Evolutionary conservation across 35 echinoderm and acorn worm genomes (phyloP), one percentile per base, ranked within the genome.

Genomic region (Patiria miniata): DNA sequence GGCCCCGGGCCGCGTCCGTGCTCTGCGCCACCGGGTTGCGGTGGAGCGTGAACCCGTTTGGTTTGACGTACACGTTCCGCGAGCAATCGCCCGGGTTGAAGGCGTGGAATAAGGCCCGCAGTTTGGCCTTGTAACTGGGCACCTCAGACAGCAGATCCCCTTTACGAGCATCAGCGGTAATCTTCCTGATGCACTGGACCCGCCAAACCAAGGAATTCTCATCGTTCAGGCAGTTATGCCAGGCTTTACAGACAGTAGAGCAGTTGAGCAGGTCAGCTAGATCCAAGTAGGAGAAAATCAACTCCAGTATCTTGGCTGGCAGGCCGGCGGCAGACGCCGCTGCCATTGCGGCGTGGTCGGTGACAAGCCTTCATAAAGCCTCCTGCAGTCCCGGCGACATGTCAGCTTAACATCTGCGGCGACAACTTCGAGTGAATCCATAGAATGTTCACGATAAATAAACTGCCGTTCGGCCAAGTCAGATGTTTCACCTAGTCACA

Each of bases 21-120:
- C 96, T 99, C 88, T 99, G 96, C n/a, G 96, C 96, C 7, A 99
- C 96, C 15, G 96, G 96, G 82, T 94, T 99, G 51, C 96, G 68
- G 53, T 99, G 96, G 37, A 99, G 68, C 51, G 90, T 92, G 78
- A 99, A 99, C 30, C 96, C 96, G 73, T 99, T 99, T 52, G 86
- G 93, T 77, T 94, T 94, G 38, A 99, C 88, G 51, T 92, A 94
- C 81, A 98, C 83, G 86, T 99, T 94, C 60, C 90, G 81, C 26
- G 96, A 99, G 73, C 96, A 99, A 73, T 99, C 96, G 26, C 88
- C 86, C 0, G 96, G 92, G 61, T 98, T 99, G 86, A 94, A 99
- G 65, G 92, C 86, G 82, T 99, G 93, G 68, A 91, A 91, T 50
- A 95, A 92, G 19, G 96, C 89, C 55, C 96, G 89, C 86, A 95